Evolutionary conservation across 2,113 vertebrate genomes (phyloP).

Genomic region (Crotalus viridis): DNA sequence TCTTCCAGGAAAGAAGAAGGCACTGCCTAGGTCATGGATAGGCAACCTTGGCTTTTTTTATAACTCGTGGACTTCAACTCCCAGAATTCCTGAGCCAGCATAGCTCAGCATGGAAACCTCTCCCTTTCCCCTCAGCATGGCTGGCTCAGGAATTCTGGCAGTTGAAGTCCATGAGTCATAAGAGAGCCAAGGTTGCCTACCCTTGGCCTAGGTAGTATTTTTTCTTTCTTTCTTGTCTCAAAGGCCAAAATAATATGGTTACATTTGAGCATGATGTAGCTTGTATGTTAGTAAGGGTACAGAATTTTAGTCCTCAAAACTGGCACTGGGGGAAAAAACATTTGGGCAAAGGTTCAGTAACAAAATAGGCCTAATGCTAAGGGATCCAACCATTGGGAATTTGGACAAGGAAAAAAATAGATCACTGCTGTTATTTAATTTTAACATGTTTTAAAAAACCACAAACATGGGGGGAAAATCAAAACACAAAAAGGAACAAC

Average conservation of each 20-base stretch:
- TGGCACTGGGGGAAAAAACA: background rate
- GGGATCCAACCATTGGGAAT: background rate
- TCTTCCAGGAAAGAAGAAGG: background rate
- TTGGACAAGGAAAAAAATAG: background rate
- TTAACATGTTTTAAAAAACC: background rate
- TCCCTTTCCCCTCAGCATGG: too few species aligned
- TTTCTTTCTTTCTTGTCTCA: background rate
- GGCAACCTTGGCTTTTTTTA: too few species aligned
- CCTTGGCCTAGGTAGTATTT: background rate
- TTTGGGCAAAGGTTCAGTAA: background rate
- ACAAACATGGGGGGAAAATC: fast-evolving
- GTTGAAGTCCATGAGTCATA: too few species aligned
- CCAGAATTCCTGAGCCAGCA: too few species aligned
- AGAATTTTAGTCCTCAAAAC: background rate
- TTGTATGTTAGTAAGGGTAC: background rate
- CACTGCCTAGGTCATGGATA: background rate
- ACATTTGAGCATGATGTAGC: background rate
- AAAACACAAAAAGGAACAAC: background rate
- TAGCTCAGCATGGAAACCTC: too few species aligned
- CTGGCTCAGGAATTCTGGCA: too few species aligned
- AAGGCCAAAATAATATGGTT: background rate
- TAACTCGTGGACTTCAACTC: too few species aligned
- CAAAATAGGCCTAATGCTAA: background rate
- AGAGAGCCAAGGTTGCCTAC: too few species aligned
- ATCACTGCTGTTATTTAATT: background rate